Percentiles rank a stretch among this genome's conserved stretches.
Evolutionary conservation across 2,888 invertebrate species (phyloP).

Genomic region (Drosophila pegasa): DNA sequence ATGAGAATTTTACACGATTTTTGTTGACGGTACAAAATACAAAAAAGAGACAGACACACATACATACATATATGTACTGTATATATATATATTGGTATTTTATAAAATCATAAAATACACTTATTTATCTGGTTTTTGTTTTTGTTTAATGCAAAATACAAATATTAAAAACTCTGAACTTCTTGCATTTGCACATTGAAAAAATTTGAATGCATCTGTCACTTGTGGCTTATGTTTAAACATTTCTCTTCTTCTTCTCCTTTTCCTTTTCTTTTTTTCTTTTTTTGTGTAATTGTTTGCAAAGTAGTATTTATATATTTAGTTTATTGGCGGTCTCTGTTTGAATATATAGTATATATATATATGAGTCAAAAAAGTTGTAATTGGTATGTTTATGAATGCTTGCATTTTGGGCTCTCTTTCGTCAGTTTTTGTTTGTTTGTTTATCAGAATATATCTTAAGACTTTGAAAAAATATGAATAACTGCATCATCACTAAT

Average conservation of each 20-base stretch:
- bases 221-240: slow-evolving; percentile 71
- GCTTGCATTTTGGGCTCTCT: slow-evolving; percentile 37
- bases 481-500: slow-evolving; percentile 59
- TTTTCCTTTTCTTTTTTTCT: slow-evolving; percentile 38
- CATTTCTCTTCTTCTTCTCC: slow-evolving; percentile 22
- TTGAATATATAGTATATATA: slow-evolving; percentile 46
- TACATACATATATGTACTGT: slow-evolving; percentile 63
- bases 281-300: slow-evolving; percentile 39
- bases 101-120: slow-evolving; percentile 75
- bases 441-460: slow-evolving; percentile 43
- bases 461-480: slow-evolving; percentile 53
- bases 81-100: slow-evolving; percentile 59
- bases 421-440: slow-evolving; percentile 21
- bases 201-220: slow-evolving; percentile 67
- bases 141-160: slow-evolving; percentile 71
- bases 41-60: slow-evolving; percentile 71
- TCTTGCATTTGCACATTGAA: slow-evolving; percentile 61
- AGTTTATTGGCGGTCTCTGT: slow-evolving; percentile 70
- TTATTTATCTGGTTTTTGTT: slow-evolving; percentile 35
- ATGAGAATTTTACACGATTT: slow-evolving; percentile 62
- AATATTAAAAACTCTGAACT: slow-evolving; percentile 71
- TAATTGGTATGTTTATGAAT: slow-evolving; percentile 63
- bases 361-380: slow-evolving; percentile 59
- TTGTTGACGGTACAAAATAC: slow-evolving; percentile 75
- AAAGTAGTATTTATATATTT: slow-evolving; percentile 44